phyloP scores from a whole-genome alignment of 2,797 vertebrate genomes.

The Delichon dasypus region DNA sequence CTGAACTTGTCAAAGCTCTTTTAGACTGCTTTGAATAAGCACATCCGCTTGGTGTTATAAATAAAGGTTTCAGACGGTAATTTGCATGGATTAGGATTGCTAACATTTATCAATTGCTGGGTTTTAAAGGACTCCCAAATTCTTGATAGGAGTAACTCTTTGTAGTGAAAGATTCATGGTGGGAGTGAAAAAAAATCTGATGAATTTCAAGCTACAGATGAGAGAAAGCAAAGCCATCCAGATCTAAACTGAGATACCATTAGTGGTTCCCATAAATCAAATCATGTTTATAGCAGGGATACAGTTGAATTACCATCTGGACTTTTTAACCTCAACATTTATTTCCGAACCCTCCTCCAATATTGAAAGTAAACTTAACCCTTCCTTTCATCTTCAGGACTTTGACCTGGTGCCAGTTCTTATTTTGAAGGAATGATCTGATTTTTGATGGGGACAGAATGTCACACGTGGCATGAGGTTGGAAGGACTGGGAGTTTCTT shows the following conservation, averaged over 20 bases:
- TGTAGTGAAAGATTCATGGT: slow-evolving; percentile 96
- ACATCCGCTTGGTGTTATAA: slow-evolving; percentile 85
- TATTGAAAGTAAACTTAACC: slow-evolving; percentile 82
- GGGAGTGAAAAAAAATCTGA: slow-evolving; percentile 86
- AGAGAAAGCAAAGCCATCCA: slow-evolving; percentile 89
- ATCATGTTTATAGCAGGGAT: slow-evolving; percentile 87
- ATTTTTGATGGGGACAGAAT: slow-evolving; percentile 66
- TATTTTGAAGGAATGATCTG: slow-evolving; percentile 67
- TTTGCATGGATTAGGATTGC: slow-evolving; percentile 91
- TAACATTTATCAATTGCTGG: slow-evolving; percentile 90
- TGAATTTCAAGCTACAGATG: slow-evolving; percentile 93
- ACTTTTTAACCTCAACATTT: slow-evolving; percentile 93
- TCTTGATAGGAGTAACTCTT: slow-evolving; percentile 88
- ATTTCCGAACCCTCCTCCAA: slow-evolving; percentile 83
- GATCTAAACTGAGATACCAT: slow-evolving; percentile 96
- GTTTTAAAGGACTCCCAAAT: slow-evolving; percentile 87
- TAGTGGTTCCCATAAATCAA: slow-evolving; percentile 97
- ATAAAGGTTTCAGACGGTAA: slow-evolving; percentile 84
- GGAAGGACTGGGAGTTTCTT: slow-evolving; percentile 55
- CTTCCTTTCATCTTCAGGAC: slow-evolving; percentile 79
- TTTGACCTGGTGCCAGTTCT: slow-evolving; percentile 68
- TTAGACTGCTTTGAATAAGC: slow-evolving; percentile 76
- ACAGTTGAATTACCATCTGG: slow-evolving; percentile 95
- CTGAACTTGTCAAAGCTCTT: slow-evolving; percentile 73
- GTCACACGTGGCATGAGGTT: slow-evolving; percentile 46